Evolutionary conservation across 2,113 vertebrate genomes (phyloP), one percentile per base, ranked within the genome.

Genomic region (Nothocercus julius): DNA sequence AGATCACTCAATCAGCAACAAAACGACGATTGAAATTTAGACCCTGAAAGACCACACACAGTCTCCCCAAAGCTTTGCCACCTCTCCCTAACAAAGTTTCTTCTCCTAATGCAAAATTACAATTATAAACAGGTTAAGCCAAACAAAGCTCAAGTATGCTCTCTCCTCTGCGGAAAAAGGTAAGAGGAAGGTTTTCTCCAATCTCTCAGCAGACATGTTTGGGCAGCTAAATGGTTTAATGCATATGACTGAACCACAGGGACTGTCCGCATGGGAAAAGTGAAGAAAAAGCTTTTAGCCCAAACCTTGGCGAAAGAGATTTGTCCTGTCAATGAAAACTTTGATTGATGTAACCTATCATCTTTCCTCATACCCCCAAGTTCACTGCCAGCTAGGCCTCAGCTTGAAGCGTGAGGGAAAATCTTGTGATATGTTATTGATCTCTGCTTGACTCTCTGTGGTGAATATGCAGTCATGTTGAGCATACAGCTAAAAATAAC

Each of bases 111-210:
- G 54, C 45, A 90, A 84, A 59, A 49, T 56, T 13, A 30, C 13
- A 5, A 1, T 30, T 87, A 68, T 77, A 59, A 87, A 69, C 42
- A 86, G 66, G 34, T 53, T 89, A 82, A 97, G 30, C 18, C 54
- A 82, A 92, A 79, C 67, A 94, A 68, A 93, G 67, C 20, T 76
- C 49, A 61, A 66, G n/a, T 32, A n/a, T 11, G 32, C 22, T 91
- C 17, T 67, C 42, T 79, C 40, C 47, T 61, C 54, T 24, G 21
- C 44, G 40, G n/a, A 84, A 19, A 66, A 11, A 34, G 44, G 20
- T 22, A 24, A 40, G 32, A 82, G 38, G 0, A 2, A 36, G 36
- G 40, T 19, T 58, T 91, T 87, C 62, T 54, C 70, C 54, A 13
- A 73, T 53, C 62, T 76, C 49, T 91, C 77, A 63, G 78, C 58